Base-by-base conservation (phyloP, 1,140 invertebrate species). In the Physella acuta region DNA sequence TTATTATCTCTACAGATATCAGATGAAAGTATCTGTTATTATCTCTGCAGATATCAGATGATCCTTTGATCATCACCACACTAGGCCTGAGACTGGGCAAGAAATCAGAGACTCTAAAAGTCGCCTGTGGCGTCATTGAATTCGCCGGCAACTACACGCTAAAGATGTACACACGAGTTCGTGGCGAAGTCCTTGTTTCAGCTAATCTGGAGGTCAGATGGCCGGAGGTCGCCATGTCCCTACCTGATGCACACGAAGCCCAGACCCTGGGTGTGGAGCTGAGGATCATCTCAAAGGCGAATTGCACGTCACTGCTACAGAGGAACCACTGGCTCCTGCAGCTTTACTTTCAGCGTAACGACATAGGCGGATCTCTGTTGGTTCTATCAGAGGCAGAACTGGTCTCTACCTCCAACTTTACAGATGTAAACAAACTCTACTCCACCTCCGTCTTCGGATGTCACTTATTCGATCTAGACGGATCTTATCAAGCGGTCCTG, bases 61-160 rank as follows among this genome's bases (percentile, higher is more conserved):
- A n/a, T n/a, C n/a, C n/a, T n/a, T 44, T 26, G n/a, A 73, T 78
- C 26, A 75, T 80, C 44, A 74, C 73, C 20, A 76, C 75, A 31
- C 39, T 75, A 44, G 66, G 74, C 3, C 39, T 78, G 8, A 63
- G 71, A 16, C 33, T 72, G 63, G 76, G 34, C 34, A 60, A 28
- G 39, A 72, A 51, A 14, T 31, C 66, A 0, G 76, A 76, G 34
- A 70, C 33, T 4, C 64, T 74, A 2, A 28, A 34, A 2, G 70
- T 78, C 1, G 55, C 66, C 0, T 80, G 79, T 67, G 79, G 79
- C 1, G 56, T 75, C 28, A 53, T 80, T 5, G 79, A 79, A 31
- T 71, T 71, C 44, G 75, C 75, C n/a, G 77, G 75, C 30, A 44
- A 61, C 39, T 75, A 76, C 71, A 37, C 63, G 1, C 64, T 77